Percentiles rank a stretch among this genome's conserved stretches.
These are phyloP conservation scores for Sepiola atlantica DNA, from an alignment of 2,888 invertebrate species.

Conservation along the genomic window DNA sequence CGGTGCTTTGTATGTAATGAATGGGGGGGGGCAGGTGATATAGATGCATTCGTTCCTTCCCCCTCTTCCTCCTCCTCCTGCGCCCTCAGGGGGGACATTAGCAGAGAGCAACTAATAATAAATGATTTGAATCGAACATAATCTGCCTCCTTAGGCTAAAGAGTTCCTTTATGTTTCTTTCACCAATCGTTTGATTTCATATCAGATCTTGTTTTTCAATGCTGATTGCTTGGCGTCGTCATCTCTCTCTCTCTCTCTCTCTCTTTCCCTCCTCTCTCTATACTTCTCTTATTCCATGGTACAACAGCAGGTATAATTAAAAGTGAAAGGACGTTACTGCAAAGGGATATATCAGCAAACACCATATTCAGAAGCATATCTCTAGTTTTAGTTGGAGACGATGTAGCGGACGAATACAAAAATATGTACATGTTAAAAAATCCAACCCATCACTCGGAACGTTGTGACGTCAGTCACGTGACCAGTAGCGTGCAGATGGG, in stretches of 20 bases:
- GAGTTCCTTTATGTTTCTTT: conserved; percentile 32
- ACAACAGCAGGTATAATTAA: neutral
- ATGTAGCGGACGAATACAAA: no score
- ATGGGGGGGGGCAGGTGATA: neutral
- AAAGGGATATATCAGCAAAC: neutral
- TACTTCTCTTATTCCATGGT: neutral
- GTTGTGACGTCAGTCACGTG: no score
- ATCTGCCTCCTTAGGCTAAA: conserved; percentile 21
- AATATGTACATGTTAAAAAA: no score
- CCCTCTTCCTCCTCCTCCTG: no score
- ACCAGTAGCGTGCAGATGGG: no score
- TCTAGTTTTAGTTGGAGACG: no score
- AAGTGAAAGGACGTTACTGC: neutral
- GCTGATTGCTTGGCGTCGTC: neutral
- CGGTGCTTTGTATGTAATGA: neutral
- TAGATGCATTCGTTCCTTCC: neutral
- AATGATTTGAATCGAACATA: conserved; percentile 24
- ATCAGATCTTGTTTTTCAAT: conserved; percentile 16
- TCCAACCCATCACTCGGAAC: no score
- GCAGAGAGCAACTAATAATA: conserved; percentile 24
- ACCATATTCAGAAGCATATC: neutral
- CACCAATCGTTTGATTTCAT: conserved; percentile 11
- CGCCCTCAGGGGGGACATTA: neutral
- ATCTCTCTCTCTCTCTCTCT: neutral
- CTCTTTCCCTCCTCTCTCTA: neutral